A percentile compares a stretch with the other conserved stretches of the same genome.
phyloP scores from a whole-genome alignment of 1,140 invertebrate species.

The Sinonovacula constricta region DNA sequence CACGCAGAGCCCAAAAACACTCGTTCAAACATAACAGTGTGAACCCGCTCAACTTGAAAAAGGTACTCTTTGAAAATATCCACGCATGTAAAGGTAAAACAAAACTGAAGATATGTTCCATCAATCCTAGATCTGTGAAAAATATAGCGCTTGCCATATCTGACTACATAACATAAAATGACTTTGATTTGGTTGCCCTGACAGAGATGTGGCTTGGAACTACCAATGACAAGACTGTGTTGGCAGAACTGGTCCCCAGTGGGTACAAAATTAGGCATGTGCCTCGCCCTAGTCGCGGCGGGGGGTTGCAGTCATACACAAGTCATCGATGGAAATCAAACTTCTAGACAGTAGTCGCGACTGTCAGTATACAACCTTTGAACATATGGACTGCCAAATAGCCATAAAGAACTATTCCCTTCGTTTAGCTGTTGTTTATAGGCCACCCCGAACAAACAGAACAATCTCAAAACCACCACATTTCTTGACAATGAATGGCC shows the following conservation, averaged over 20 bases:
- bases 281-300: slow-evolving; percentile 13
- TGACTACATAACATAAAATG: no score
- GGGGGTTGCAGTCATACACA: slow-evolving; percentile 33
- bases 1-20: no score
- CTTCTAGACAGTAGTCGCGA: not conserved
- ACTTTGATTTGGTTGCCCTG: slow-evolving; percentile 24
- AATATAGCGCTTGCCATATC: slow-evolving; percentile 19
- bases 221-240: slow-evolving; percentile 6
- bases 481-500: slow-evolving; percentile 38
- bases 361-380: slow-evolving; percentile 7
- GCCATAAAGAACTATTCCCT: slow-evolving; percentile 18
- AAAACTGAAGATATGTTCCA: no score
- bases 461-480: slow-evolving; percentile 6
- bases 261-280: slow-evolving; percentile 22
- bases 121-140: no score
- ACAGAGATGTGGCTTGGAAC: slow-evolving; percentile 36
- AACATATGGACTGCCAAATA: slow-evolving; percentile 21
- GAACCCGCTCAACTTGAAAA: no score
- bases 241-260: slow-evolving; percentile 26
- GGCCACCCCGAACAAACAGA: slow-evolving; percentile 8
- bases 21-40: no score
- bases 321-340: slow-evolving; percentile 13
- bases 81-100: no score
- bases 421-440: slow-evolving; percentile 14
- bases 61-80: no score